A percentile compares a stretch with the other conserved stretches of the same genome.
Evolutionary conservation across 2,797 vertebrate species (phyloP).

Genomic region (Picus viridis): DNA sequence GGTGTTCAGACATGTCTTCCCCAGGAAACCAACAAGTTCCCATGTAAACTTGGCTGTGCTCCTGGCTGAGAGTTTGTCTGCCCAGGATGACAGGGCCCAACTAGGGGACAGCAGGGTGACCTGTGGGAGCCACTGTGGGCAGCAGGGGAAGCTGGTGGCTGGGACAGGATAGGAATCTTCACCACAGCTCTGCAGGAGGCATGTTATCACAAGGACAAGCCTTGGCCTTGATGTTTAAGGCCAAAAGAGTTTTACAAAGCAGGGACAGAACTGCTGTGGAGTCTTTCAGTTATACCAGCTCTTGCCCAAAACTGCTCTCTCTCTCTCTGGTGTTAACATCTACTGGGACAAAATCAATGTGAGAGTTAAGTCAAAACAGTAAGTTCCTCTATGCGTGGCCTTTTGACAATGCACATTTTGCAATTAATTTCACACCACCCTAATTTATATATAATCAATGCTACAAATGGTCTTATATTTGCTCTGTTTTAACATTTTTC

Average conservation of each 20-base stretch:
- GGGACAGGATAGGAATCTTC: fast-evolving
- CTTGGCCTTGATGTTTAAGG: not conserved
- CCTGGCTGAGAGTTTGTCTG: not conserved
- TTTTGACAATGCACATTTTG: not conserved
- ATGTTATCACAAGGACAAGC: not conserved
- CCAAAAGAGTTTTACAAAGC: not conserved
- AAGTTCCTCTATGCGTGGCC: not conserved
- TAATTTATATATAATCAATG: not conserved
- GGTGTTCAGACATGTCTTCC: fast-evolving
- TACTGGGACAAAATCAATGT: not conserved
- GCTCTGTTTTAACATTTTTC: not conserved
- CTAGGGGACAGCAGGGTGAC: fast-evolving
- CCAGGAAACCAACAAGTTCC: not conserved
- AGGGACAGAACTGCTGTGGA: fast-evolving
- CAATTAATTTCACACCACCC: not conserved
- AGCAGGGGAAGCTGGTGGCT: fast-evolving
- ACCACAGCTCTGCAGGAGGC: not conserved
- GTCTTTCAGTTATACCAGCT: fast-evolving
- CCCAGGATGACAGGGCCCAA: fast-evolving
- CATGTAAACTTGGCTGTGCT: not conserved
- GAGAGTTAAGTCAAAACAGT: not conserved
- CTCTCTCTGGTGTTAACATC: not conserved
- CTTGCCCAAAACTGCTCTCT: not conserved
- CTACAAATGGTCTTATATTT: not conserved
- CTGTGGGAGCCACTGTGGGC: fast-evolving